These are phyloP conservation scores for Diachasma alloeum DNA, from an alignment of 1,140 invertebrate genomes.

Conservation along the genomic window DNA sequence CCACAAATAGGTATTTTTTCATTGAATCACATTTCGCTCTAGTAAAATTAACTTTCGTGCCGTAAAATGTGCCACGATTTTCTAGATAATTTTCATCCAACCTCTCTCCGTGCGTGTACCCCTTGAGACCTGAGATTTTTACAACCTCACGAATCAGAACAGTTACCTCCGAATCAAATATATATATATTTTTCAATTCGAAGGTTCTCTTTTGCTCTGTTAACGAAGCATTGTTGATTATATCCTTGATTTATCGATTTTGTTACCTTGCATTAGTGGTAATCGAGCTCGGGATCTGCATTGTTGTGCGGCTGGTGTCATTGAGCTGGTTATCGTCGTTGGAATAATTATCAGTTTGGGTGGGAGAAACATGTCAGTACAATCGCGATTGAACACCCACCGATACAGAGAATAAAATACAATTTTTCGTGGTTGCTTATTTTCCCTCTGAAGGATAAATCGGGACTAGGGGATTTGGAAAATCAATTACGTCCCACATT, in stretches of 20 bases:
- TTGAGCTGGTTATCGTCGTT: neutral
- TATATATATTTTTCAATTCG: too few relatives aligned
- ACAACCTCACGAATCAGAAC: too few relatives aligned
- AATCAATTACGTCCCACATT: neutral
- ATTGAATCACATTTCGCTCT: too few relatives aligned
- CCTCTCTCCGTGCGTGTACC: too few relatives aligned
- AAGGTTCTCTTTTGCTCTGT: too few relatives aligned
- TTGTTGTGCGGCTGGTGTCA: neutral
- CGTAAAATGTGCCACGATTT: too few relatives aligned
- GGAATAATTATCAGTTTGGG: neutral
- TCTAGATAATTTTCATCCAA: too few relatives aligned
- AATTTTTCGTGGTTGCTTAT: neutral
- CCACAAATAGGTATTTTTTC: too few relatives aligned
- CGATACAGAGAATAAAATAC: neutral
- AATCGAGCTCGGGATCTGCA: neutral
- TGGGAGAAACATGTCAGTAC: neutral
- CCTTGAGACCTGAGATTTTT: too few relatives aligned
- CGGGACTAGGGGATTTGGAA: neutral
- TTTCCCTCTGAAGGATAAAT: neutral
- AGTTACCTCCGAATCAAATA: too few relatives aligned
- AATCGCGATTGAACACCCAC: neutral
- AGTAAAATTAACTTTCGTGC: too few relatives aligned
- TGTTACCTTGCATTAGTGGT: neutral
- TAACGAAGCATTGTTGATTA: too few relatives aligned
- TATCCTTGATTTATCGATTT: neutral